phyloP scores from a whole-genome alignment of 1,140 invertebrate species.

The Magallana angulata region DNA sequence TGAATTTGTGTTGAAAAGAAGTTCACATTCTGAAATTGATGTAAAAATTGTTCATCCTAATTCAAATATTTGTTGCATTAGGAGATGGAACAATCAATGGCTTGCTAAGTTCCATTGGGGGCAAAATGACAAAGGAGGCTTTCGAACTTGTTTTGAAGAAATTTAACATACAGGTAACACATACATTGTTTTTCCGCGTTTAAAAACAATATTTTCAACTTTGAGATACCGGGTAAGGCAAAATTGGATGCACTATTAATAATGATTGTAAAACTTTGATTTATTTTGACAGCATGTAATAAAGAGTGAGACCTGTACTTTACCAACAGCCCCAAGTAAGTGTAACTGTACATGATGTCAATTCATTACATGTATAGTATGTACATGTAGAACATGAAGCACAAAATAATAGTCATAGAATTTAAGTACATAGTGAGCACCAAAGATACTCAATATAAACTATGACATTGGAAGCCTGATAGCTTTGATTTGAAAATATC shows the following conservation, averaged over 20 bases:
- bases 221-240: not conserved
- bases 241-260: not conserved
- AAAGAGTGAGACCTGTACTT: conserved; percentile 2
- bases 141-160: conserved; percentile 57
- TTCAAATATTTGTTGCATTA: conserved; percentile 9
- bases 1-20: too few species aligned
- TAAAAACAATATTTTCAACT: not conserved
- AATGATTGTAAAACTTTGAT: not conserved
- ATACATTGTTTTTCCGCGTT: not conserved
- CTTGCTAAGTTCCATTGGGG: conserved; percentile 50
- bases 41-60: not conserved
- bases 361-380: too few species aligned
- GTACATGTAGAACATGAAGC: too few species aligned
- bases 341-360: not conserved
- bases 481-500: too few species aligned
- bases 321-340: conserved; percentile 8
- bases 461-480: too few species aligned
- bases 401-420: too few species aligned
- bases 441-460: too few species aligned
- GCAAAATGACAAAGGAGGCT: conserved; percentile 51
- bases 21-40: too few species aligned
- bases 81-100: conserved; percentile 55
- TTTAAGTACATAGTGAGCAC: too few species aligned
- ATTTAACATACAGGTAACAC: conserved; percentile 57
- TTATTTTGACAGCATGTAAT: conserved; percentile 9